Percentiles rank a stretch among this genome's conserved stretches.
These are phyloP conservation scores for Platyura marginata DNA, from an alignment of 1,140 invertebrate genomes.

Conservation along the genomic window DNA sequence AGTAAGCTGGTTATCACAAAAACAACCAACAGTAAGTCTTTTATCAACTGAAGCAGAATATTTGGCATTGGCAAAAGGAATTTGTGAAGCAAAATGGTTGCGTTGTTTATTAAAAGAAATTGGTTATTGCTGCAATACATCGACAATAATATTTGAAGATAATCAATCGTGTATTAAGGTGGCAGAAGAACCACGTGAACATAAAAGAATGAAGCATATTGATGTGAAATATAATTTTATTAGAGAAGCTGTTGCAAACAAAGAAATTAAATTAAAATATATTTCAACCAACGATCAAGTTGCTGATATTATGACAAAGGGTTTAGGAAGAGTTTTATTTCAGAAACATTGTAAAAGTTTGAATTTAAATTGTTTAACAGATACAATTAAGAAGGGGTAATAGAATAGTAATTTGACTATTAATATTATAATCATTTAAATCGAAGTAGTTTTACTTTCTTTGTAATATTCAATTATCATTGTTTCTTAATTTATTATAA, in stretches of 20 bases:
- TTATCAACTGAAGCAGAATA: conserved; percentile 22
- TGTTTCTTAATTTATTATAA: too few relatives aligned
- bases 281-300: conserved; percentile 6
- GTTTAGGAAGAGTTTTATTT: not conserved
- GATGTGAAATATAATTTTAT: conserved; percentile 11
- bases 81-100: conserved; percentile 13
- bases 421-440: too few relatives aligned
- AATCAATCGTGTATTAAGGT: conserved; percentile 18
- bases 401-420: not conserved
- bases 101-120: conserved; percentile 12
- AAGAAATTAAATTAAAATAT: conserved; percentile 3
- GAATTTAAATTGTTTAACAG: conserved; percentile 1
- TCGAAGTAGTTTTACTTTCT: not conserved
- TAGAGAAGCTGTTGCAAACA: conserved; percentile 4
- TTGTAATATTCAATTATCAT: too few relatives aligned
- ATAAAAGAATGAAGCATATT: conserved; percentile 13
- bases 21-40: conserved; percentile 17
- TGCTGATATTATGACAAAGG: conserved; percentile 8
- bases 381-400: too few relatives aligned
- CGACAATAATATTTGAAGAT: conserved; percentile 10
- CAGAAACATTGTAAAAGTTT: not conserved
- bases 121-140: conserved; percentile 4
- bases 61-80: conserved; percentile 10
- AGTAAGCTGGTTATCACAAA: conserved; percentile 13
- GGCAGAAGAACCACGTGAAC: conserved; percentile 14